phyloP scores from a whole-genome alignment of 2,797 vertebrate species.

The Xenopus petersii region DNA sequence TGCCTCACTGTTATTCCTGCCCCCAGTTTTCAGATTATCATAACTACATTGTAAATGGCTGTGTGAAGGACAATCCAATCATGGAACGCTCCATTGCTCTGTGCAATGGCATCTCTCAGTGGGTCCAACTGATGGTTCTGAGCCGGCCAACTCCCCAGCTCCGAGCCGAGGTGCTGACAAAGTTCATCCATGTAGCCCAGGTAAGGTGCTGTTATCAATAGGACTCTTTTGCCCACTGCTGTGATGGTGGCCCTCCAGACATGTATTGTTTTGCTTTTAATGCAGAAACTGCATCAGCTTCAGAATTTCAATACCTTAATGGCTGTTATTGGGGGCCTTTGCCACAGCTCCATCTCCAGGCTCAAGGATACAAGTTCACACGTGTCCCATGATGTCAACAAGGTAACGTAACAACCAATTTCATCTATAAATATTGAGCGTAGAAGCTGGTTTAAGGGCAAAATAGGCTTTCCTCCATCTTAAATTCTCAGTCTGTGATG shows the following conservation, averaged over 20 bases:
- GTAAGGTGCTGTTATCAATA: conserved; percentile 59
- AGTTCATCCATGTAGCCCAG: conserved; percentile 93
- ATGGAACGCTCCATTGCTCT: conserved; percentile 93
- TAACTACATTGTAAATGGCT: conserved; percentile 87
- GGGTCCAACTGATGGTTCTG: conserved; percentile 96
- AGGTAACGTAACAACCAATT: conserved; percentile 67
- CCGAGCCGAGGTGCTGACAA: conserved; percentile 92
- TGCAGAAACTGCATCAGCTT: conserved; percentile 83
- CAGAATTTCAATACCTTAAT: conserved; percentile 97
- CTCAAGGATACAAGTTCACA: conserved; percentile 92
- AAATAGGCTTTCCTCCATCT: too few species aligned
- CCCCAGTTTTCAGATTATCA: conserved; percentile 87
- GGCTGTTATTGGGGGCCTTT: conserved; percentile 92
- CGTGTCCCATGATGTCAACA: conserved; percentile 84
- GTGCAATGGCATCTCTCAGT: conserved; percentile 93
- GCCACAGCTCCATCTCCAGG: conserved; percentile 92
- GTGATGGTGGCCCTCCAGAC: too few species aligned
- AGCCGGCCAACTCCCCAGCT: conserved; percentile 91
- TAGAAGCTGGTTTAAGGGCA: too few species aligned
- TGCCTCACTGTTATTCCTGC: neutral
- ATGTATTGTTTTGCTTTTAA: neutral
- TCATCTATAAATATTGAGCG: too few species aligned
- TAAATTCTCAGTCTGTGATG: too few species aligned
- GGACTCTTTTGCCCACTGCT: too few species aligned
- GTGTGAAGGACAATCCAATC: conserved; percentile 89